These are phyloP conservation scores for Oopsacas minuta DNA, from an alignment of 37 sponge, comb jelly and placozoan species.

Conservation along the genomic window DNA sequence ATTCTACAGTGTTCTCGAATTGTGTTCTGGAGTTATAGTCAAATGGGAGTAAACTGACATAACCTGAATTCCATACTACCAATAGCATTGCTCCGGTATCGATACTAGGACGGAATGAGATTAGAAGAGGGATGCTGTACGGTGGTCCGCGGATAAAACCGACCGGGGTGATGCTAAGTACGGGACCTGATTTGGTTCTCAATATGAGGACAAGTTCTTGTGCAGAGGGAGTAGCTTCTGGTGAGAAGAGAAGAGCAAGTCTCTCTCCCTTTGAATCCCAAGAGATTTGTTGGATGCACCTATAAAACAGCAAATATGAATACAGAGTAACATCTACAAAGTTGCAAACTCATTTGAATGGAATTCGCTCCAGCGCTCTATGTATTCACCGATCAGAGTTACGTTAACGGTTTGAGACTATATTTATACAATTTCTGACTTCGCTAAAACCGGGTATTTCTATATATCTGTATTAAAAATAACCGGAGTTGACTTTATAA, in stretches of 20 bases:
- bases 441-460: no score
- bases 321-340: no score
- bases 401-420: no score
- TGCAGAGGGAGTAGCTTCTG: neutral
- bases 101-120: neutral
- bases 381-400: no score
- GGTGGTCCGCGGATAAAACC: neutral
- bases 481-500: neutral
- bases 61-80: conserved; percentile 15
- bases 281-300: neutral
- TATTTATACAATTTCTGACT: no score
- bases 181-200: neutral
- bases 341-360: no score
- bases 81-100: conserved; percentile 15
- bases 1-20: neutral
- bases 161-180: neutral
- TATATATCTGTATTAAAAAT: no score
- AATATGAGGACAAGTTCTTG: neutral
- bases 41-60: conserved; percentile 1
- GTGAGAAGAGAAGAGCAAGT: conserved; percentile 1
- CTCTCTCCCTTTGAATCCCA: neutral
- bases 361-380: no score
- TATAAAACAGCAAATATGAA: neutral
- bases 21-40: neutral
- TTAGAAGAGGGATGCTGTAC: neutral